Conservation (phyloP, 2,888 invertebrate species). For the Sminthurinus aureus region DNA sequence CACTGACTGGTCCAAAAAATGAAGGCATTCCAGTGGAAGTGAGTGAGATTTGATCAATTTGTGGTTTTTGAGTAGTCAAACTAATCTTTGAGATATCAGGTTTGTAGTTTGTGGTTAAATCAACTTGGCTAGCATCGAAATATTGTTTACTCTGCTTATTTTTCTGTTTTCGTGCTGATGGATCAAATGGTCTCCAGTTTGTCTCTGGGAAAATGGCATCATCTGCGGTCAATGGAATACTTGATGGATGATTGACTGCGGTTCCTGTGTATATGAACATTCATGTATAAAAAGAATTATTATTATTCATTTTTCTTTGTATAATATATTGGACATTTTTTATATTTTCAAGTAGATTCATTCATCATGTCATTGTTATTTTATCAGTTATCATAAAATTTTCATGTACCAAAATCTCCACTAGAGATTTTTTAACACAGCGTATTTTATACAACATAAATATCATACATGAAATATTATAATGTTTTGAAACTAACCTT, state of each 20-base stretch:
- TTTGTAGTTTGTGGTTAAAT: slow-evolving; percentile 47
- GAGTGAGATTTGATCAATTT: slow-evolving; percentile 45
- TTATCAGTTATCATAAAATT: background rate
- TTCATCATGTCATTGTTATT: too few species aligned
- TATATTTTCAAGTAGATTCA: too few species aligned
- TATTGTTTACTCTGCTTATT: slow-evolving; percentile 29
- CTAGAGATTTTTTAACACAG: too few species aligned
- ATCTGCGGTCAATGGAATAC: background rate
- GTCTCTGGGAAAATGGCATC: slow-evolving; percentile 13
- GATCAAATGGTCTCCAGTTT: slow-evolving; percentile 19
- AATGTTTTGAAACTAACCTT: too few species aligned
- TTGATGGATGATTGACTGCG: background rate
- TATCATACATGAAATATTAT: too few species aligned
- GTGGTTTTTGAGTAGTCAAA: slow-evolving; percentile 47
- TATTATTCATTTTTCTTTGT: background rate
- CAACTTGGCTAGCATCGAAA: slow-evolving; percentile 32
- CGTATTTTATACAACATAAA: too few species aligned
- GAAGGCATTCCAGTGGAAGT: slow-evolving; percentile 46
- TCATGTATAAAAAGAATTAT: background rate
- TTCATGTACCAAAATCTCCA: slow-evolving; percentile 19
- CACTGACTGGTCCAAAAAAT: background rate
- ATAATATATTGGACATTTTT: too few species aligned
- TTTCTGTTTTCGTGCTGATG: slow-evolving; percentile 4
- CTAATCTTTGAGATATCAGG: slow-evolving; percentile 45
- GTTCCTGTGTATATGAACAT: background rate